A percentile compares a stretch with the other conserved stretches of the same genome.
These are phyloP conservation scores for Microcebus griseorufus DNA, from an alignment of 2,113 vertebrate genomes.

Conservation along the genomic window DNA sequence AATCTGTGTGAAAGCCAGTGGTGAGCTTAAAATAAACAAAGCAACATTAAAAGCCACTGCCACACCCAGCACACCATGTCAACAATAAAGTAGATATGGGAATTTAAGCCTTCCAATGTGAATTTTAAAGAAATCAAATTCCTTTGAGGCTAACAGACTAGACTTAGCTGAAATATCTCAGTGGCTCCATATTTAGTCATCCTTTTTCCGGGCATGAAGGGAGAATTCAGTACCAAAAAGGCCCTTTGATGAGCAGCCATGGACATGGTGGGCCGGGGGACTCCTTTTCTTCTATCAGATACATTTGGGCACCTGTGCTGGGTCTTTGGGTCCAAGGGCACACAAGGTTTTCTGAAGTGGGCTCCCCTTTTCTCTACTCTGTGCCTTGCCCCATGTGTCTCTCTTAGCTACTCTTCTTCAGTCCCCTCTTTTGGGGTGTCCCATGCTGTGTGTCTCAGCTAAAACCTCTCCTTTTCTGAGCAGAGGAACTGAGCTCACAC, in stretches of 20 bases:
- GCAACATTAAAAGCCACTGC: constrained; percentile 50
- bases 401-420: not conserved
- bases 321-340: not conserved
- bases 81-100: constrained; percentile 43
- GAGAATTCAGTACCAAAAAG: constrained; percentile 27
- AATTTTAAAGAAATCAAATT: constrained; percentile 66
- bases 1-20: constrained; percentile 63
- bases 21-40: constrained; percentile 75
- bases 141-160: constrained; percentile 57
- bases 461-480: not conserved
- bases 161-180: constrained; percentile 49
- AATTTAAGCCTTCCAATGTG: constrained; percentile 61
- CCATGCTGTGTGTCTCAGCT: not conserved
- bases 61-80: constrained; percentile 53
- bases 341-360: not conserved
- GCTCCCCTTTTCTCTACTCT: not conserved
- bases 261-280: not conserved
- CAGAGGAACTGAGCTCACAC: not conserved
- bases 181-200: constrained; percentile 25
- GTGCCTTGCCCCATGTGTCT: not conserved
- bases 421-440: not conserved
- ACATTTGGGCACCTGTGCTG: not conserved
- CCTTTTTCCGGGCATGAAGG: not conserved
- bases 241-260: not conserved
- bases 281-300: not conserved